Base-by-base conservation (phyloP, 2,113 vertebrate species). In the Aptenodytes patagonicus region DNA sequence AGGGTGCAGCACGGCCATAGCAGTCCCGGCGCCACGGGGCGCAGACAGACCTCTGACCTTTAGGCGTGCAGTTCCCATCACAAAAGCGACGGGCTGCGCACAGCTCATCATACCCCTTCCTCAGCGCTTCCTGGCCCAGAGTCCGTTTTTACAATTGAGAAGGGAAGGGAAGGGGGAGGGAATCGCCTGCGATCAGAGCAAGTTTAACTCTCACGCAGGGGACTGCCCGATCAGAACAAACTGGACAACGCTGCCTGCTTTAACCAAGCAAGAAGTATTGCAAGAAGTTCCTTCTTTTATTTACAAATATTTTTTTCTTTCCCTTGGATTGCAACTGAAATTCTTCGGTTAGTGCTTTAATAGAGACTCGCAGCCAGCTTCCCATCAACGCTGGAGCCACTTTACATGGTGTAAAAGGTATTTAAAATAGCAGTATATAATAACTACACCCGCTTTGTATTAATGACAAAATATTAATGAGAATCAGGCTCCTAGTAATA, bases 381-480 rank as follows among this genome's bases (percentile, higher is more conserved):
- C 44, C 38, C 51, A 38, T 51, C 69, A 84, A 87, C 29, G 9
- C 51, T 7, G 29, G 26, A 89, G 66, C 8, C 15, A 36, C 42
- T 83, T 86, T 28, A 47, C 55, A 60, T 0, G 9, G 32, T 36
- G 18, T 42, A 62, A 84, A 76, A 71, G 36, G 73, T 47, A 72
- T 85, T 91, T 91, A 83, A 94, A 94, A 87, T 2, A 92, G 77
- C 57, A 82, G 51, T 36, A 44, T 49, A 11, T 55, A 85, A 65
- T 58, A 91, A 80, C 42, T 77, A 87, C 73, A 92, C 77, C 77
- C 81, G 31, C 60, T 90, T 58, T 66, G 24, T 18, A 77, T 44
- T 93, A 89, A 70, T 70, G 42, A 65, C 60, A 54, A 11, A 7
- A 7, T 62, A 49, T 44, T 69, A 57, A 91, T 17, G 42, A 83